These are phyloP conservation scores for Subanguina moxae DNA, from an alignment of 1,140 invertebrate genomes.

Conservation along the genomic window DNA sequence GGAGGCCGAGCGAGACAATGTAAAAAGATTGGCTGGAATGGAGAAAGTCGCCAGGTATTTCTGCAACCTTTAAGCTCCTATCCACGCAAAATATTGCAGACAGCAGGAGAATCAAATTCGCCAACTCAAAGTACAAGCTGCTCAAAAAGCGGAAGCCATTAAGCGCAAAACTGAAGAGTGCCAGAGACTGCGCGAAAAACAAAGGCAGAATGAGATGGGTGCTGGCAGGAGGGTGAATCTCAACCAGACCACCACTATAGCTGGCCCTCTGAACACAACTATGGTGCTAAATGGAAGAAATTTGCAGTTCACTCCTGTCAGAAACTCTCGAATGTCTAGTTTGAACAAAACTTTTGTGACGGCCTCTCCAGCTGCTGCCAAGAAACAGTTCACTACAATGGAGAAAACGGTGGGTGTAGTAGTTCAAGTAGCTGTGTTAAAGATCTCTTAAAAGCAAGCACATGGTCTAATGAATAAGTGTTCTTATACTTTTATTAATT, in stretches of 20 bases:
- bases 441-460: too few relatives aligned
- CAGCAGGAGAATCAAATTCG: slow-evolving; percentile 7
- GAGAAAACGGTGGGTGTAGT: background rate
- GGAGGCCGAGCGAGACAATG: slow-evolving; percentile 65
- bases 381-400: background rate
- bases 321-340: background rate
- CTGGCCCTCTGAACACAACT: background rate
- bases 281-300: background rate
- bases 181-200: slow-evolving; percentile 4
- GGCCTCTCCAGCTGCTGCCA: background rate
- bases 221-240: background rate
- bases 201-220: background rate
- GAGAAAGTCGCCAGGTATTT: slow-evolving; percentile 59
- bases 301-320: background rate
- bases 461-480: too few relatives aligned
- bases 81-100: slow-evolving; percentile 53
- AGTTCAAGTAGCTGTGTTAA: background rate
- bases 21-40: slow-evolving; percentile 79
- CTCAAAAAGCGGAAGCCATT: background rate
- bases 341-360: background rate
- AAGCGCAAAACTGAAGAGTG: slow-evolving; percentile 9
- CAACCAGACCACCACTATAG: too few relatives aligned
- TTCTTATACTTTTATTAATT: too few relatives aligned
- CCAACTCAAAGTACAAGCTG: slow-evolving; percentile 2
- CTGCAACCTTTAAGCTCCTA: too few relatives aligned